Evolutionary conservation across 2,888 invertebrate genomes (phyloP), one percentile per base, ranked within the genome.

Genomic region (Calliphora vomitoria): DNA sequence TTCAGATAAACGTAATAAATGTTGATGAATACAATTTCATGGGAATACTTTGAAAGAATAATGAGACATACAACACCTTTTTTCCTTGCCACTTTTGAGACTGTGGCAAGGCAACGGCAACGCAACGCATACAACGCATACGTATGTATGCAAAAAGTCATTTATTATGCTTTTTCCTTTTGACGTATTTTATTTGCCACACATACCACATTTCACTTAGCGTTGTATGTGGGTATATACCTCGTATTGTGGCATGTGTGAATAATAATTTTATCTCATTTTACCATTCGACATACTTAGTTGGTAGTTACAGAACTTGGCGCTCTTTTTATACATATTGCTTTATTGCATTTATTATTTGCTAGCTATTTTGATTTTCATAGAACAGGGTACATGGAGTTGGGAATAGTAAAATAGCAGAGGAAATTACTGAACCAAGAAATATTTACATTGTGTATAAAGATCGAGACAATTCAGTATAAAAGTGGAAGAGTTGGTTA

Each of bases 121-220:
- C n/a, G n/a, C 2, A 15, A n/a, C 58, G 58, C 25, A 13, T 47
- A 11, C 2, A 15, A n/a, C 58, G 58, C 25, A 13, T 47, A 11
- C 47, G 20, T 20, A 31, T 25, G 60, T 62, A 35, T 62, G 41
- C 55, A 55, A 31, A 69, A 79, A 79, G 31, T 35, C 58, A 79
- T 79, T 79, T 68, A 69, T 58, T 13, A 79, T 69, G 31, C 31
- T 47, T 47, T 76, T 50, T 62, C 1, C 13, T 20, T 25, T 66
- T 78, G 15, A 25, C n/a, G 11, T 31, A 13, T 41, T 76, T 38
- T 47, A 5, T 66, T 44, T 68, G 25, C 15, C 35, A 62, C 62
- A 62, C 35, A 62, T 5, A 60, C 35, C 35, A 35, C 62, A 38
- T 62, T 35, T 35, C n/a, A 35, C 8, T 62, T 62, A 8, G 8